These are phyloP conservation scores for Cephus rjabovi DNA, from an alignment of 2,888 invertebrate species.

Conservation along the genomic window DNA sequence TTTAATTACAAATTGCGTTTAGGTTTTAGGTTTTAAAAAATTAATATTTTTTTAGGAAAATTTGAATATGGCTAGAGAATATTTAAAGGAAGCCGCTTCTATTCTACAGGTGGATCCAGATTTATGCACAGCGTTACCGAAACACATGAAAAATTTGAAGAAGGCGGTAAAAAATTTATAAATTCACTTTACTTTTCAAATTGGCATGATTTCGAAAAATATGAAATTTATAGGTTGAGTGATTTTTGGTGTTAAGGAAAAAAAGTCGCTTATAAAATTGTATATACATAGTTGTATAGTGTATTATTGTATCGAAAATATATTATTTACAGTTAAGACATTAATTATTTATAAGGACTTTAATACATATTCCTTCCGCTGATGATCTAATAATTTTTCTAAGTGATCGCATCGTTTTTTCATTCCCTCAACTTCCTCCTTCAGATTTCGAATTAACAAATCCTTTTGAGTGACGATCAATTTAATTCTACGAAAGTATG, in stretches of 20 bases:
- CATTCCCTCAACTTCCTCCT: constrained; percentile 76
- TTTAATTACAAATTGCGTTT: neutral
- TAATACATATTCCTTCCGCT: constrained; percentile 76
- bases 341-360: constrained; percentile 51
- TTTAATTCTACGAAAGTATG: constrained; percentile 74
- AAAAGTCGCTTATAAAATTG: neutral
- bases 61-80: neutral
- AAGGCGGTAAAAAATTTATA: neutral
- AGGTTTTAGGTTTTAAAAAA: neutral
- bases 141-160: neutral
- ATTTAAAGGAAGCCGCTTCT: neutral
- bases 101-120: neutral
- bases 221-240: neutral
- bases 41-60: neutral
- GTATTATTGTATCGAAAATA: neutral
- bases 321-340: neutral
- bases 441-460: constrained; percentile 78
- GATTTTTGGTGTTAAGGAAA: neutral
- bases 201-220: neutral
- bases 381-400: constrained; percentile 81
- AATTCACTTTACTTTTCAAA: neutral
- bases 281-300: neutral
- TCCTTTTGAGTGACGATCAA: constrained; percentile 85
- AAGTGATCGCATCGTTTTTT: constrained; percentile 80
- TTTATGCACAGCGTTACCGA: neutral